Evolutionary conservation across 2,797 vertebrate species (phyloP).

Genomic region (Anguilla obscura): DNA sequence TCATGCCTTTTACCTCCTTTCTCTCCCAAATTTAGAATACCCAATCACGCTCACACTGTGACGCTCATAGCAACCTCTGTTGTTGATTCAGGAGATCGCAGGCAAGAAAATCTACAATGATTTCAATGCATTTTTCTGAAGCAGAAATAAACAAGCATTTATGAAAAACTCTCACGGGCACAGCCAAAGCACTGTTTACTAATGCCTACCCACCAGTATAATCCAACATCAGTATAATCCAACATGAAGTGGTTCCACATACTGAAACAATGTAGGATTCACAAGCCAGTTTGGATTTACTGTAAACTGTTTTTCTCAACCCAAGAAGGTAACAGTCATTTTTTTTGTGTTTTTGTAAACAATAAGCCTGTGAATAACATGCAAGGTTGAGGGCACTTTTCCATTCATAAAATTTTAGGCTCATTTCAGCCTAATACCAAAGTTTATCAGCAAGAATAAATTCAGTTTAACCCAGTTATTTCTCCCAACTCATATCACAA

Average conservation of each 20-base stretch:
- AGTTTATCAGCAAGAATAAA: slow-evolving; percentile 1
- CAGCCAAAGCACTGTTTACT: background rate
- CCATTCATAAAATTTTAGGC: background rate
- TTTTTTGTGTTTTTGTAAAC: background rate
- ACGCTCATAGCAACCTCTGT: no score
- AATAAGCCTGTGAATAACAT: background rate
- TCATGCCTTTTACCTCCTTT: no score
- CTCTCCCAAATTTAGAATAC: no score
- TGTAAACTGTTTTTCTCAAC: background rate
- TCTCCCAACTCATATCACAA: slow-evolving; percentile 67
- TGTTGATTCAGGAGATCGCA: no score
- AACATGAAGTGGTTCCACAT: background rate
- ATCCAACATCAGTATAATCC: background rate
- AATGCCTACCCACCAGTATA: background rate
- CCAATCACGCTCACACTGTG: no score
- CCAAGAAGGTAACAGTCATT: background rate
- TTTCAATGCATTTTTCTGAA: background rate
- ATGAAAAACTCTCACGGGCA: background rate
- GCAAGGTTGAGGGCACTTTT: background rate
- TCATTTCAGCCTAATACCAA: background rate
- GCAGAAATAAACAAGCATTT: background rate
- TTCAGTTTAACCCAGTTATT: slow-evolving; percentile 41
- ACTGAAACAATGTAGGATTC: background rate
- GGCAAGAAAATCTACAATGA: no score
- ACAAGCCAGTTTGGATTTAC: background rate